phyloP scores from a whole-genome alignment of 1,140 invertebrate species.

The Trinorchestia longiramus region DNA sequence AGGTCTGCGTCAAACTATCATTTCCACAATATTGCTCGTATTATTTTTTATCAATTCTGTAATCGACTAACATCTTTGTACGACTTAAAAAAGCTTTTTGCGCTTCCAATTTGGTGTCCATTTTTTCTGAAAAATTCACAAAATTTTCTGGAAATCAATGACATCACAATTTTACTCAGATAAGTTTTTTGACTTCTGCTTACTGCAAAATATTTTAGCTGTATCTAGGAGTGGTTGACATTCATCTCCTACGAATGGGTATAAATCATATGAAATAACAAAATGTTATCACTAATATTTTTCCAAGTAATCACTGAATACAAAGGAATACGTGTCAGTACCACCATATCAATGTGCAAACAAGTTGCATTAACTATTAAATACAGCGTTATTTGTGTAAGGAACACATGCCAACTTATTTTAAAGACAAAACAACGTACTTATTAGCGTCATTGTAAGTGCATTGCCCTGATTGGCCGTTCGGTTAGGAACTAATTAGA shows the following conservation, averaged over 20 bases:
- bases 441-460: background rate
- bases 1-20: too few species aligned
- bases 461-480: background rate
- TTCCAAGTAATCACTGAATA: background rate
- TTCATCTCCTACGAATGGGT: background rate
- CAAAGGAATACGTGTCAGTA: background rate
- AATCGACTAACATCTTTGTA: too few species aligned
- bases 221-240: background rate
- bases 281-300: background rate
- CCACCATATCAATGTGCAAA: background rate
- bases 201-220: background rate
- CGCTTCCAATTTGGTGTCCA: too few species aligned
- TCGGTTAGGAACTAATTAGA: conserved; percentile 22
- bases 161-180: too few species aligned
- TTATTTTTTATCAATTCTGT: too few species aligned
- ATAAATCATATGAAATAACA: background rate
- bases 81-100: too few species aligned
- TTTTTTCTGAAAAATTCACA: too few species aligned
- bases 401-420: background rate
- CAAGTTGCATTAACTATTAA: background rate
- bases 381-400: background rate
- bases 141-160: too few species aligned
- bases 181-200: too few species aligned
- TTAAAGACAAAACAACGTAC: background rate
- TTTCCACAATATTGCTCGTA: too few species aligned